These are phyloP conservation scores for Clamator glandarius DNA, from an alignment of 2,797 vertebrate genomes.

Conservation along the genomic window DNA sequence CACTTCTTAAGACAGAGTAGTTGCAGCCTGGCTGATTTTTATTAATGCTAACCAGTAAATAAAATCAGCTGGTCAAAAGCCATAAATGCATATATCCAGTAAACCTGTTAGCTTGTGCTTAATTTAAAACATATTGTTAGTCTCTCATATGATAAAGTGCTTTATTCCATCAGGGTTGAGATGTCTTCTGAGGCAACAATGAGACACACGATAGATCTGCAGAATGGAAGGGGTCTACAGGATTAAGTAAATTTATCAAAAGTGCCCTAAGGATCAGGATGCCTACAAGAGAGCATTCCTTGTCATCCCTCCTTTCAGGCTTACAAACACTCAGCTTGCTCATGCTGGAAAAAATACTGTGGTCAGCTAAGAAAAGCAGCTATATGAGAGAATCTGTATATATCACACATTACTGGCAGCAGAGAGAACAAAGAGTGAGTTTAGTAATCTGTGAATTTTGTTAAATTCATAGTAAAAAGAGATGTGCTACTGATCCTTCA, in stretches of 20 bases:
- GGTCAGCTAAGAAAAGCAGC: background rate
- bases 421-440: background rate
- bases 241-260: background rate
- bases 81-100: background rate
- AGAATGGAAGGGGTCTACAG: background rate
- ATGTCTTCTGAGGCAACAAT: background rate
- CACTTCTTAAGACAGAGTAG: background rate
- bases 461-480: background rate
- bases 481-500: background rate
- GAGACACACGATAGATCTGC: background rate
- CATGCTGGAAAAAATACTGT: background rate
- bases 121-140: background rate
- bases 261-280: background rate
- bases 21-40: background rate
- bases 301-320: background rate
- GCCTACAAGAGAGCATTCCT: background rate
- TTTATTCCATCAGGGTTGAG: background rate
- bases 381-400: background rate
- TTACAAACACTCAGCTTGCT: background rate
- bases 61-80: background rate
- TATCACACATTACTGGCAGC: background rate
- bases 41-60: background rate
- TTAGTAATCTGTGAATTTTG: background rate
- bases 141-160: background rate
- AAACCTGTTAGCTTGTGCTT: background rate